Evolutionary conservation across 2,797 vertebrate genomes (phyloP), one percentile per base, ranked within the genome.

Genomic region (Morelia viridis): DNA sequence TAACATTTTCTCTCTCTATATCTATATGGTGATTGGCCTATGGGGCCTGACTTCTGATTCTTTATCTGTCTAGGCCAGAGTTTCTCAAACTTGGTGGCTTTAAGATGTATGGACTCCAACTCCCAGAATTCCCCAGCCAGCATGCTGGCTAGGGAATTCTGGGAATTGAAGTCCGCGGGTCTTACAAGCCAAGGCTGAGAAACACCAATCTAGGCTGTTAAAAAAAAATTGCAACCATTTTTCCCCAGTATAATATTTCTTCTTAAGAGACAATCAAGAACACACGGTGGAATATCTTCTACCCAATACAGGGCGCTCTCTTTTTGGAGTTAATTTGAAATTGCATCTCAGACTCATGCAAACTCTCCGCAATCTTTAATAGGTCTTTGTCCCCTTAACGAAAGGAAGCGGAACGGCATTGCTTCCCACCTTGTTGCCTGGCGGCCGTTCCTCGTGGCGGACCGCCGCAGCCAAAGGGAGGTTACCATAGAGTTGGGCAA

Each of bases 381-480:
- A 53, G 1, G 50, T 53, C 5, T 65, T 65, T 4, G 35, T 76
- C 19, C 35, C 17, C 17, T 3, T 35, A 41, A 60, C 46, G 26
- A 35, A 9, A 8, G 46, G 31, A 17, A 4, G 2, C 56, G 92
- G 92, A 92, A 90, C 92, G 13, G 0, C 2, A 0, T 46, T 12
- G 10, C 12, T 0, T 1, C 22, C 53, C 5, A 19, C 12, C 26
- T 9, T 26, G 89, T 92, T 92, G 87, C 46, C 26, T 11, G 3
- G 26, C 4, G 10, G 28, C 0, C 1, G 1, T 53, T 53, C 58
- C 12, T 41, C 1, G 1, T 0, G 2, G 4, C 5, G 46, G 35
- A 46, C 85, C 1, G 15, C 46, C 1, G 1, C 15, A 4, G 0
- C 10, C 46, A 5, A 24, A 41, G 71, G 71, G 8, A 19, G 17